These are phyloP conservation scores for Gastrophysa polygoni DNA, from an alignment of 2,888 invertebrate genomes.

Conservation along the genomic window DNA sequence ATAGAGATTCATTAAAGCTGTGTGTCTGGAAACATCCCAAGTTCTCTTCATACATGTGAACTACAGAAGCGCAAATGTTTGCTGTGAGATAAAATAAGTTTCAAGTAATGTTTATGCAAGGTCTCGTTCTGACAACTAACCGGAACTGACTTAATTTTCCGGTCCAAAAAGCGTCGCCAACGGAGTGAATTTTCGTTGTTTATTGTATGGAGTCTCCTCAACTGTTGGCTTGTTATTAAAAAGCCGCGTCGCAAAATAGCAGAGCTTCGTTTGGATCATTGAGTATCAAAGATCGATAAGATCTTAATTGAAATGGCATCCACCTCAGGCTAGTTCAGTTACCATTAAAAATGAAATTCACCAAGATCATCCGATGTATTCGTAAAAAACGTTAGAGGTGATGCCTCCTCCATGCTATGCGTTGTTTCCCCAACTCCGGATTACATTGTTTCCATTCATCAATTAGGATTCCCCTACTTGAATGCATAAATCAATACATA, in stretches of 20 bases:
- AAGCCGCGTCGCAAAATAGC: not conserved
- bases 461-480: too few relatives aligned
- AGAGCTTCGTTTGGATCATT: too few relatives aligned
- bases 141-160: slow-evolving; percentile 48
- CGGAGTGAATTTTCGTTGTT: slow-evolving; percentile 8
- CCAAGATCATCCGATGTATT: too few relatives aligned
- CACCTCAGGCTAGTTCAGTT: too few relatives aligned
- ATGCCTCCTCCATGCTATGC: too few relatives aligned
- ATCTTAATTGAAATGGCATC: too few relatives aligned
- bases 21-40: slow-evolving; percentile 10
- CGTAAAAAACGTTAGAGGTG: too few relatives aligned
- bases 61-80: slow-evolving; percentile 37
- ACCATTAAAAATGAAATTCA: too few relatives aligned
- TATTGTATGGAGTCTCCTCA: not conserved
- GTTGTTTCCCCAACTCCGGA: too few relatives aligned
- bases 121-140: slow-evolving; percentile 38
- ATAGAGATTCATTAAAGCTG: not conserved
- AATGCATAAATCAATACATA: too few relatives aligned
- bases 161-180: slow-evolving; percentile 40
- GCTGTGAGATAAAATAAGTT: slow-evolving; percentile 36
- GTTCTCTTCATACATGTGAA: slow-evolving; percentile 3
- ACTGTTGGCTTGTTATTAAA: not conserved
- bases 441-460: too few relatives aligned
- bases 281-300: too few relatives aligned
- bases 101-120: slow-evolving; percentile 38